Percentiles rank a stretch among this genome's conserved stretches.
These are phyloP conservation scores for Boleophthalmus pectinirostris DNA, from an alignment of 2,113 vertebrate genomes.

Conservation along the genomic window DNA sequence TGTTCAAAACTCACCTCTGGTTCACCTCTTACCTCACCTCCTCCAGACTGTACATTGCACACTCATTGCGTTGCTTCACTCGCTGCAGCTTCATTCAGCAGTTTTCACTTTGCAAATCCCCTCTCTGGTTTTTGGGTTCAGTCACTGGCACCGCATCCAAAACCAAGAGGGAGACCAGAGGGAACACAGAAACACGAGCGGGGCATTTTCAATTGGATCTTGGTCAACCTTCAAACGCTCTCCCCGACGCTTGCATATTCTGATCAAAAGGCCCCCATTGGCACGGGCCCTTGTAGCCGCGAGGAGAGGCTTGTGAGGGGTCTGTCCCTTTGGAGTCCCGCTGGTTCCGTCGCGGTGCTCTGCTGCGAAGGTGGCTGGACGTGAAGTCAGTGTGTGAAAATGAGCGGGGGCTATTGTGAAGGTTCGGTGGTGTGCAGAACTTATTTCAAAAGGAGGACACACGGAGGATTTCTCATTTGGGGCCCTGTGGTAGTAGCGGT, in stretches of 20 bases:
- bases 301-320: constrained; percentile 56
- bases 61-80: constrained; percentile 43
- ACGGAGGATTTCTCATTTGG: not conserved
- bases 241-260: constrained; percentile 64
- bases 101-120: constrained; percentile 61
- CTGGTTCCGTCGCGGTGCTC: not conserved
- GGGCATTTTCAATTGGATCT: constrained; percentile 65
- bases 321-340: constrained; percentile 18
- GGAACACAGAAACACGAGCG: constrained; percentile 20
- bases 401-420: constrained; percentile 6
- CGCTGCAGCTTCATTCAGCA: constrained; percentile 47
- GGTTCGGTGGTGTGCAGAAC: not conserved
- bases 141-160: constrained; percentile 54
- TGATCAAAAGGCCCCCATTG: constrained; percentile 70
- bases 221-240: constrained; percentile 71
- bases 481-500: not conserved
- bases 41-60: constrained; percentile 6
- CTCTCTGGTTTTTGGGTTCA: constrained; percentile 43
- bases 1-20: not conserved
- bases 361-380: constrained; percentile 18
- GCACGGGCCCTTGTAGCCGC: constrained; percentile 56
- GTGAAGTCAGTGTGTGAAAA: constrained; percentile 19
- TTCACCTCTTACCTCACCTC: not conserved
- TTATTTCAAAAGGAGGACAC: not conserved
- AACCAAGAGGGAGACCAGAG: constrained; percentile 38